Evolutionary conservation across 2,113 vertebrate species (phyloP).

Genomic region (Oreamnos americanus): DNA sequence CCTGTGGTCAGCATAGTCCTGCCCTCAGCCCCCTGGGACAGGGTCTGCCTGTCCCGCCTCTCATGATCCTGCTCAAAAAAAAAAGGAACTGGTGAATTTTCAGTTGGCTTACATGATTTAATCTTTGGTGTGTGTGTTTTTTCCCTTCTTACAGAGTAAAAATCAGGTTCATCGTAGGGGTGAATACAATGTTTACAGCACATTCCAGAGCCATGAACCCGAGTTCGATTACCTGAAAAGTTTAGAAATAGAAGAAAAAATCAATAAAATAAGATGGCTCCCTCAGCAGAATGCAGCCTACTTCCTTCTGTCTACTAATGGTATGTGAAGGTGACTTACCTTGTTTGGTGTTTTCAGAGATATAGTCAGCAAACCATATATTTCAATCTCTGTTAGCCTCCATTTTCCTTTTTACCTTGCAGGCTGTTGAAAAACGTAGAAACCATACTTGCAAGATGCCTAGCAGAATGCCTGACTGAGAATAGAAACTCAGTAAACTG

Average conservation of each 20-base stretch:
- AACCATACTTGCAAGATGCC: background rate
- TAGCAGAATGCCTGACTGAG: background rate
- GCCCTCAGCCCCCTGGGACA: background rate
- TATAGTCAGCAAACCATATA: background rate
- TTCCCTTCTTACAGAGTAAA: constrained; percentile 87
- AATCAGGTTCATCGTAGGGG: constrained; percentile 94
- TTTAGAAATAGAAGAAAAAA: constrained; percentile 98
- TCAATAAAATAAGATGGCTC: constrained; percentile 98
- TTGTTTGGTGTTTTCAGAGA: background rate
- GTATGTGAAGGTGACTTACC: constrained; percentile 74
- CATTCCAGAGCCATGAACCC: constrained; percentile 98
- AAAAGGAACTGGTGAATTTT: background rate
- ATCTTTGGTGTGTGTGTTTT: constrained; percentile 25
- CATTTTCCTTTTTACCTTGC: background rate
- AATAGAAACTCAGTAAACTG: background rate
- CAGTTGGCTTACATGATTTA: background rate
- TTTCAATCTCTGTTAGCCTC: background rate
- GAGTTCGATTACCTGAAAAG: constrained; percentile 99
- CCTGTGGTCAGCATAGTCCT: background rate
- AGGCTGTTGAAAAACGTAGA: background rate
- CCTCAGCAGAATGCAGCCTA: constrained; percentile 98
- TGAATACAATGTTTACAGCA: constrained; percentile 99
- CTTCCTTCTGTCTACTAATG: constrained; percentile 96
- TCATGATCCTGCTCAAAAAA: background rate
- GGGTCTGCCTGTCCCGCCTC: too few species aligned